Percentiles rank a stretch among this genome's conserved stretches.
phyloP scores from a whole-genome alignment of 2,888 invertebrate genomes.

The Tryphoninae sp. region DNA sequence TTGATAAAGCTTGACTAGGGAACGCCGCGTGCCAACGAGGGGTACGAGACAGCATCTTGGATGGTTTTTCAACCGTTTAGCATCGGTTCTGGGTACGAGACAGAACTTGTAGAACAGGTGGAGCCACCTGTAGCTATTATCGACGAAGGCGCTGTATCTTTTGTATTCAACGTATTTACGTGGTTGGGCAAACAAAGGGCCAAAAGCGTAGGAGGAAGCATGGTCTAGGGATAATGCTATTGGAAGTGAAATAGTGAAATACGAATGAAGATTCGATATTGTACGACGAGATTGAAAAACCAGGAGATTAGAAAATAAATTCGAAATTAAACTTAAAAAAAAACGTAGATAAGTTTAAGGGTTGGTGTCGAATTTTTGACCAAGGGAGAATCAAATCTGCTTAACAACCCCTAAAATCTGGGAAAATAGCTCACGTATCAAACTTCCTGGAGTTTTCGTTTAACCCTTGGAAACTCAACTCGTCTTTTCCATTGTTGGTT shows the following conservation, averaged over 20 bases:
- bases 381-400: too few species aligned
- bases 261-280: background rate
- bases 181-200: too few species aligned
- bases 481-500: conserved; percentile 22
- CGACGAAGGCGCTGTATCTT: background rate
- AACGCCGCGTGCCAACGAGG: background rate
- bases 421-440: conserved; percentile 2
- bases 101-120: background rate
- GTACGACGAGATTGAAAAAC: background rate
- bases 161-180: too few species aligned
- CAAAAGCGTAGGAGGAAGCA: too few species aligned
- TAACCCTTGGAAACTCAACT: background rate
- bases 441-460: conserved; percentile 9
- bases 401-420: background rate
- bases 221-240: too few species aligned
- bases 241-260: background rate
- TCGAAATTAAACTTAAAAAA: background rate
- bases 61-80: background rate
- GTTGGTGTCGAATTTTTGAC: too few species aligned
- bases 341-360: too few species aligned
- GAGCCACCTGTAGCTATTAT: conserved; percentile 2
- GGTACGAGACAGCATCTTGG: background rate
- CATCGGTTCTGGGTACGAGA: background rate
- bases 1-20: background rate
- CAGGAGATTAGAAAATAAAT: background rate